Base-by-base conservation (phyloP, 1,140 invertebrate species). In the Drosophila sproati region DNA sequence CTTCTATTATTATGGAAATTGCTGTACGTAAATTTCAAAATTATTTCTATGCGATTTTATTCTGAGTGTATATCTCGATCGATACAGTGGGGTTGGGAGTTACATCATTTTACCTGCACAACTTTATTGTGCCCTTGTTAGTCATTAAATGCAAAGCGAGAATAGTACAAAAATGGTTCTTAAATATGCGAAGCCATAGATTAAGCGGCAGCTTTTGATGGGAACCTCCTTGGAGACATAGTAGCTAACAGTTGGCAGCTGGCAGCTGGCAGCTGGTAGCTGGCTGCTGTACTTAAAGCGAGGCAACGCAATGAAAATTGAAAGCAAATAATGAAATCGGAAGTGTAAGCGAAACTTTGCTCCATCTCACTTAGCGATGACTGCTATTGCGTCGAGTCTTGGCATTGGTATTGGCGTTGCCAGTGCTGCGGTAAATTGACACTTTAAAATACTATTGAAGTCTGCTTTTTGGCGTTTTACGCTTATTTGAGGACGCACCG, bases 361-460 rank as follows among this genome's bases (percentile, higher is more conserved):
- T 79, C 70, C 71, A 72, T 78, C 80, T 82, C 80, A 82, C 80
- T 82, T 82, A 81, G 73, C 68, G n/a, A 29, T 47, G 43, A 0
- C 39, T 3, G 10, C 52, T 12, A 35, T 8, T 39, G 20, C 8
- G 5, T 28, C 35, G 2, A 39, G 12, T 37, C 54, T 10, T 2
- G n/a, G 32, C 8, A 3, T 10, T 39, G 32, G 32, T 8, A 3
- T 10, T 39, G 35, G 54, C 63, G 57, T 62, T 79, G 82, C 76
- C 83, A 82, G 73, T 74, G 85, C 80, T 89, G 82, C 80, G 85
- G 90, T 91, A 91, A 91, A 91, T 91, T 91, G 90, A 91, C 90
- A 91, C 90, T 91, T 91, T 88, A 91, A 90, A 90, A 90, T 91
- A 86, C 71, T 80, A 66, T 78, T 71, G 66, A 77, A 91, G 82